Evolutionary conservation across 2,888 invertebrate species (phyloP).

Genomic region (Poecilobothrus nobilitatus): DNA sequence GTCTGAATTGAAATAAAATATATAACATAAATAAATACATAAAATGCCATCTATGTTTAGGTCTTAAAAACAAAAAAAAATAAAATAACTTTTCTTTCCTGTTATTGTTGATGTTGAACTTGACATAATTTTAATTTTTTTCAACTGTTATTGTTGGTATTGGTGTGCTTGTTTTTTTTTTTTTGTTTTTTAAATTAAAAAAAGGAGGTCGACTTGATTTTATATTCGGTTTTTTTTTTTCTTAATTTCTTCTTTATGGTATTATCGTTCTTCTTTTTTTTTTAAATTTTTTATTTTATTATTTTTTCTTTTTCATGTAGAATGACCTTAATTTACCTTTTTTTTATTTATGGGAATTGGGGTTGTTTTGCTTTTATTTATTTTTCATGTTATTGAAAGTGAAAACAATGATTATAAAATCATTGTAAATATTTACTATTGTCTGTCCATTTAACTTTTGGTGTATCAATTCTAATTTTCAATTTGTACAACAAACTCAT

Average conservation of each 20-base stretch:
- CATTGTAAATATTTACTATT: no score
- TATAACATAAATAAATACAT: neutral
- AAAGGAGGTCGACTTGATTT: neutral
- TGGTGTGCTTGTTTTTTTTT: neutral
- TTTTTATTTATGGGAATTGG: neutral
- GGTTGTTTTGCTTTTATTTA: no score
- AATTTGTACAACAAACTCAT: no score
- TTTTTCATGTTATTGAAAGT: no score
- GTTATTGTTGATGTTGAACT: neutral
- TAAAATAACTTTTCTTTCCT: neutral
- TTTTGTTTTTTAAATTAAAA: neutral
- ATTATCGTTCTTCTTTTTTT: no score
- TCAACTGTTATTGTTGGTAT: neutral
- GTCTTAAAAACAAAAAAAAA: no score
- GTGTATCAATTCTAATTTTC: no score
- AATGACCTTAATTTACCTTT: slow-evolving; percentile 1
- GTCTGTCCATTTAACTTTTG: no score
- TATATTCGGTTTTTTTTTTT: no score
- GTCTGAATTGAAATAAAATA: neutral
- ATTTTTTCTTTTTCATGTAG: neutral
- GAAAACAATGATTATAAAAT: no score
- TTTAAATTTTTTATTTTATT: no score
- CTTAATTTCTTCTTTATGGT: no score
- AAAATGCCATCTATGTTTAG: neutral
- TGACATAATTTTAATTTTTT: neutral